A percentile compares a stretch with the other conserved stretches of the same genome.
Conservation (phyloP, 2,888 invertebrate genomes). For the Cyaniris semiargus region DNA sequence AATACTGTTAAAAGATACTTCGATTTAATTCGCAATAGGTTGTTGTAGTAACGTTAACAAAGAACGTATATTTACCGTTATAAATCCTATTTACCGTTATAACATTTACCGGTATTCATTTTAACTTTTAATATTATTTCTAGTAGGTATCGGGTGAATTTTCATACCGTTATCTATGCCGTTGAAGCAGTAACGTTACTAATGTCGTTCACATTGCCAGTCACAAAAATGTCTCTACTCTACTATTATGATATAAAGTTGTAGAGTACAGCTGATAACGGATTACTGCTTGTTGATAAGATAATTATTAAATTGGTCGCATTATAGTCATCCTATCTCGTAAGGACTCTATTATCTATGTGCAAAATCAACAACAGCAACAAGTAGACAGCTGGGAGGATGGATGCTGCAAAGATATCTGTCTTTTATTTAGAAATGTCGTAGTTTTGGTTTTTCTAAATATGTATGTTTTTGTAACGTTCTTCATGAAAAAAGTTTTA, state of each 20-base stretch:
- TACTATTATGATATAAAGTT: neutral
- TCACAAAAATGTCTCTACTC: neutral
- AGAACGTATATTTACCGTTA: too few relatives aligned
- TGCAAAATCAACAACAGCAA: conserved; percentile 63
- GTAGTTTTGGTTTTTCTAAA: conserved; percentile 55
- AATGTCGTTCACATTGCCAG: neutral
- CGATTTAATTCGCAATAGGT: too few relatives aligned
- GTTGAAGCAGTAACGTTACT: too few relatives aligned
- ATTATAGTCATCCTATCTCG: conserved; percentile 60
- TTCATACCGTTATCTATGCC: too few relatives aligned
- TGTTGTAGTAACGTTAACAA: too few relatives aligned
- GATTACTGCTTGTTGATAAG: conserved; percentile 32
- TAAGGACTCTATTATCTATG: conserved; percentile 53
- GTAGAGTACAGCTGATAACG: neutral
- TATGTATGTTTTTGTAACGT: conserved; percentile 61
- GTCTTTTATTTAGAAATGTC: conserved; percentile 56
- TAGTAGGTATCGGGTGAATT: too few relatives aligned
- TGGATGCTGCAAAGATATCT: conserved; percentile 67
- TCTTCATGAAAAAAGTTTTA: conserved; percentile 49
- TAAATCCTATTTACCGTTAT: too few relatives aligned
- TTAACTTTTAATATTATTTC: too few relatives aligned
- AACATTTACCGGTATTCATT: too few relatives aligned
- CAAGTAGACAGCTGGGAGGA: conserved; percentile 77
- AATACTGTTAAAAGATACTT: too few relatives aligned
- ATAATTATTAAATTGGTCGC: conserved; percentile 48